Evolutionary conservation across 1,140 invertebrate genomes (phyloP), one percentile per base, ranked within the genome.

Genomic region (Oedothorax gibbosus): DNA sequence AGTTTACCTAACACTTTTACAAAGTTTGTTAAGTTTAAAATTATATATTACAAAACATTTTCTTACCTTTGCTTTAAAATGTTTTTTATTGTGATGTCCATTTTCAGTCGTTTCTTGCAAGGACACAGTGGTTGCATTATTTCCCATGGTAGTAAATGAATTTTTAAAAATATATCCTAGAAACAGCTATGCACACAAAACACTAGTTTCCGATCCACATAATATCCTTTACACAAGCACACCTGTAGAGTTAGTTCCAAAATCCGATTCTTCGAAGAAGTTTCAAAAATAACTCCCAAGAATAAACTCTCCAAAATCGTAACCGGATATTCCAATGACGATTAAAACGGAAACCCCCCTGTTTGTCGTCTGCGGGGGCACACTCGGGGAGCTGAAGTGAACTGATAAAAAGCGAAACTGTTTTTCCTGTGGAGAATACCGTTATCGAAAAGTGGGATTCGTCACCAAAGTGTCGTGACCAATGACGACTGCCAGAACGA

Each of bases 81-180:
- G 69, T 35, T 83, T 83, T 49, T 83, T 72, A 21, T 77, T 20
- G 10, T 54, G 60, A 68, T 73, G 81, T 83, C 71, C 71, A 73
- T 75, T 75, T 66, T 83, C 71, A 49, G 81, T 50, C 20, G 53
- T 82, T 0, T 83, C 81, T 83, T 83, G 81, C 50, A 83, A 21
- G 7, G 81, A 83, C n/a, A 83, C 81, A 5, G 81, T 83, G 1
- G 81, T 83, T n/a, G 81, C 69, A 75, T 53, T 83, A 50, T 83
- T 83, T 49, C 81, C 81, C 81, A 83, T 83, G 8, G 54, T 73
- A 15, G 50, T 9, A 56, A 35, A 21, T n/a, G 53, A 71, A 71
- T n/a, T 35, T 35, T 35, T 35, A 35, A 35, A 35, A 35, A 35
- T 35, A 35, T 35, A 35, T 35, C 35, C 35, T 35, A 35, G 5